Percentiles rank a stretch among this genome's conserved stretches.
phyloP scores from a whole-genome alignment of 2,888 invertebrate genomes.

The Apamea sordens region DNA sequence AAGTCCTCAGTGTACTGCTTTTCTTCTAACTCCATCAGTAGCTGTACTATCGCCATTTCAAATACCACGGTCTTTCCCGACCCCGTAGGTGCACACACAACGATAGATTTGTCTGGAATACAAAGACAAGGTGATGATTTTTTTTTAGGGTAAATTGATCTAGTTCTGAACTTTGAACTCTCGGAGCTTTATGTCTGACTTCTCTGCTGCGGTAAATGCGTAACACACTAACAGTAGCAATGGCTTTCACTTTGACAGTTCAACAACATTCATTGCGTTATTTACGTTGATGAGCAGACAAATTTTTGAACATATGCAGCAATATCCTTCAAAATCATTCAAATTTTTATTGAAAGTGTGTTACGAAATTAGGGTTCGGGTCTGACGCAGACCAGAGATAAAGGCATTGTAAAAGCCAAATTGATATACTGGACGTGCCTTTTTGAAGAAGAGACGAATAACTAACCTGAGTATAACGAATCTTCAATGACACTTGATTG shows the following conservation, averaged over 20 bases:
- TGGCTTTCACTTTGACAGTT: neutral
- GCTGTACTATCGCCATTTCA: slow-evolving; percentile 93
- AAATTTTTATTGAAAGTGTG: neutral
- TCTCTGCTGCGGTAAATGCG: neutral
- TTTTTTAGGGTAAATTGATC: neutral
- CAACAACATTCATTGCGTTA: neutral
- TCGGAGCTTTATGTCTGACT: neutral
- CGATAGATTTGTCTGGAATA: slow-evolving; percentile 92
- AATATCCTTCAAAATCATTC: neutral
- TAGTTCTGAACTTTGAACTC: neutral
- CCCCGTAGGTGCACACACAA: slow-evolving; percentile 95
- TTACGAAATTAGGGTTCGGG: neutral
- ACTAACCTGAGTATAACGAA: slow-evolving; percentile 91
- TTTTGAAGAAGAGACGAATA: neutral
- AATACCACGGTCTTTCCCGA: slow-evolving; percentile 96
- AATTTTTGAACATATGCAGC: neutral
- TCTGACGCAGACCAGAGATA: neutral
- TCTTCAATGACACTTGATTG: slow-evolving; percentile 93
- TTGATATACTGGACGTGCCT: neutral
- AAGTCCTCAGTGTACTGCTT: slow-evolving; percentile 83
- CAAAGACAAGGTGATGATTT: neutral
- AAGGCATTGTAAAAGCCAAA: neutral
- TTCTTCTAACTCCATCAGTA: slow-evolving; percentile 90
- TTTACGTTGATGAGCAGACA: neutral
- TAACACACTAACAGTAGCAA: neutral